Conservation (phyloP, 2,797 vertebrate species). For the Artibeus jamaicensis region DNA sequence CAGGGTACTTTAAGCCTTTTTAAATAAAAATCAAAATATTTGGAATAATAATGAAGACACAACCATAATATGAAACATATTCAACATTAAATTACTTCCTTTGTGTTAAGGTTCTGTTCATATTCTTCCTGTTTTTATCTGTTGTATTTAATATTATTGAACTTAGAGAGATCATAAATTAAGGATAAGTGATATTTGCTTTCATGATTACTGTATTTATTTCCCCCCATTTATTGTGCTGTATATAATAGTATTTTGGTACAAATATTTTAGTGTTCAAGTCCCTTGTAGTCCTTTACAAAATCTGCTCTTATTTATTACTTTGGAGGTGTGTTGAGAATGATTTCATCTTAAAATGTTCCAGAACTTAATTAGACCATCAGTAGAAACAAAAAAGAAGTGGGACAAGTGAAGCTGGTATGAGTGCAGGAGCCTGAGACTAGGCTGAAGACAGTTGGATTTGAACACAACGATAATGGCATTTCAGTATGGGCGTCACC, state of each 20-base stretch:
- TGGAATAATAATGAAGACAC: neutral
- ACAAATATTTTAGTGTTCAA: neutral
- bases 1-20: no score
- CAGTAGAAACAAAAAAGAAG: neutral
- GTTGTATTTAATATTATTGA: neutral
- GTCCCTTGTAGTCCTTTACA: neutral
- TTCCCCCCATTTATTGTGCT: neutral
- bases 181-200: neutral
- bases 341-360: constrained; percentile 50
- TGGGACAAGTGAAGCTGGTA: neutral
- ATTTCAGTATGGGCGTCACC: neutral
- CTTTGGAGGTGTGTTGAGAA: neutral
- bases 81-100: neutral
- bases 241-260: neutral
- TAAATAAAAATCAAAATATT: neutral
- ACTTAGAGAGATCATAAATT: neutral
- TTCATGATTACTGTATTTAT: neutral
- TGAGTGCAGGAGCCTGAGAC: neutral
- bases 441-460: neutral
- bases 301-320: neutral
- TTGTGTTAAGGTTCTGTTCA: neutral
- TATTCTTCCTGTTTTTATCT: neutral
- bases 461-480: neutral
- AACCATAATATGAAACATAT: neutral
- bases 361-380: neutral